phyloP scores from a whole-genome alignment of 1,140 invertebrate species.

The Mizuhopecten yessoensis region DNA sequence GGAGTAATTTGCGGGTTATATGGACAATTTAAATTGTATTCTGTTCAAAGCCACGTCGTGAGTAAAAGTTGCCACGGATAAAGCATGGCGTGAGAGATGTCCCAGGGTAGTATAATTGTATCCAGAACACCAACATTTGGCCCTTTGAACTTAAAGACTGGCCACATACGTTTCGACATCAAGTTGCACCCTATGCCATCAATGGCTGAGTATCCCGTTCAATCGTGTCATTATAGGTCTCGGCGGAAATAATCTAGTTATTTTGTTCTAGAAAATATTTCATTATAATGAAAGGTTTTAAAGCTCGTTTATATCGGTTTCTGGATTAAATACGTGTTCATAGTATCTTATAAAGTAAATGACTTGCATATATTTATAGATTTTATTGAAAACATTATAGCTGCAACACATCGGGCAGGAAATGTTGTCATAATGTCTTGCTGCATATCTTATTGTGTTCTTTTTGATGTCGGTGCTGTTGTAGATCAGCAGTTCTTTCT shows the following conservation, averaged over 20 bases:
- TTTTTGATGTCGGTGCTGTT: no score
- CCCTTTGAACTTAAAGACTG: slow-evolving; percentile 5
- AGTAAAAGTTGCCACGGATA: neutral
- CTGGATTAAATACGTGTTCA: no score
- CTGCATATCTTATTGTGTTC: no score
- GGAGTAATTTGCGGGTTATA: neutral
- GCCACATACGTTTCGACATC: neutral
- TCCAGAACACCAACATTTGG: neutral
- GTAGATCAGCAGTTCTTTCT: no score
- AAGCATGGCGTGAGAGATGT: neutral
- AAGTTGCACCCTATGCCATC: neutral
- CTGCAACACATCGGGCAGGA: no score
- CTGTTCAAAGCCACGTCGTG: neutral
- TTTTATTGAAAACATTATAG: no score
- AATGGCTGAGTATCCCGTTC: neutral
- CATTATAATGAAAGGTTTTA: neutral
- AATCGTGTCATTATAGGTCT: neutral
- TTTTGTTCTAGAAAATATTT: neutral
- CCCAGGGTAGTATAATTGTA: neutral
- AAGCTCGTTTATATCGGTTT: no score
- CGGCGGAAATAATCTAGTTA: neutral
- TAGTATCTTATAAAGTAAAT: no score
- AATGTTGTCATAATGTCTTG: no score
- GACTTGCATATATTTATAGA: no score
- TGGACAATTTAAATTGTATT: neutral